Percentiles rank a stretch among this genome's conserved stretches.
Conservation (phyloP, 2,797 vertebrate genomes). For the Enteromius argenteus region DNA sequence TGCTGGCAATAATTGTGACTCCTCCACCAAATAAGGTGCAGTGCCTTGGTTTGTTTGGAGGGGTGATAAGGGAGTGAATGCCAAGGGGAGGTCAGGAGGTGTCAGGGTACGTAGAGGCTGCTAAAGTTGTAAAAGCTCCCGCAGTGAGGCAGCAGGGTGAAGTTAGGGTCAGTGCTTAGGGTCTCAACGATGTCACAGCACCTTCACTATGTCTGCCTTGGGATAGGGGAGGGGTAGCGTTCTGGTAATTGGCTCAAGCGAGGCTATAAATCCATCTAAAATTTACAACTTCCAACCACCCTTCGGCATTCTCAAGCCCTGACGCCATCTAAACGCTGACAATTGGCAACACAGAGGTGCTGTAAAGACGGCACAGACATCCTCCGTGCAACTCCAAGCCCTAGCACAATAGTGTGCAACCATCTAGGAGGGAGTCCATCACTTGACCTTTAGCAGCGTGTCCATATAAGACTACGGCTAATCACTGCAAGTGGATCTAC, state of each 20-base stretch:
- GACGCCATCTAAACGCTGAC: slow-evolving; percentile 21
- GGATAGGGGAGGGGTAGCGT: slow-evolving; percentile 58
- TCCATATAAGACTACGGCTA: slow-evolving; percentile 51
- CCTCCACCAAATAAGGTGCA: slow-evolving; percentile 46
- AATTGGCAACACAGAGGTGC: slow-evolving; percentile 30
- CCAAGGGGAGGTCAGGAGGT: slow-evolving; percentile 78
- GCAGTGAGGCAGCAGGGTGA: slow-evolving; percentile 75
- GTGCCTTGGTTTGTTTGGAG: slow-evolving; percentile 77
- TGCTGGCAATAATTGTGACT: slow-evolving; percentile 7
- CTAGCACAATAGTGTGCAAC: slow-evolving; percentile 1
- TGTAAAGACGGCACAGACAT: slow-evolving; percentile 26
- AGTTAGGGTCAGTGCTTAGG: slow-evolving; percentile 78
- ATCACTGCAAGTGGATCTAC: slow-evolving; percentile 40
- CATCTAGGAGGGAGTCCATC: slow-evolving; percentile 31
- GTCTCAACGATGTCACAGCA: slow-evolving; percentile 76
- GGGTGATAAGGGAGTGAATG: slow-evolving; percentile 79
- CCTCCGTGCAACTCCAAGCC: not conserved
- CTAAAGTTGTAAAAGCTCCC: slow-evolving; percentile 73
- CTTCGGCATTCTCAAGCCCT: slow-evolving; percentile 32
- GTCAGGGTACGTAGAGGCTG: slow-evolving; percentile 61
- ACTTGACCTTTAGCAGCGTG: slow-evolving; percentile 32
- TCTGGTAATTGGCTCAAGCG: slow-evolving; percentile 74
- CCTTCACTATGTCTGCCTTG: slow-evolving; percentile 68
- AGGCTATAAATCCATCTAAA: slow-evolving; percentile 75
- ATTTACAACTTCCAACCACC: slow-evolving; percentile 72